Evolutionary conservation across 2,888 invertebrate genomes (phyloP).

Genomic region (Nephrotoma flavescens): DNA sequence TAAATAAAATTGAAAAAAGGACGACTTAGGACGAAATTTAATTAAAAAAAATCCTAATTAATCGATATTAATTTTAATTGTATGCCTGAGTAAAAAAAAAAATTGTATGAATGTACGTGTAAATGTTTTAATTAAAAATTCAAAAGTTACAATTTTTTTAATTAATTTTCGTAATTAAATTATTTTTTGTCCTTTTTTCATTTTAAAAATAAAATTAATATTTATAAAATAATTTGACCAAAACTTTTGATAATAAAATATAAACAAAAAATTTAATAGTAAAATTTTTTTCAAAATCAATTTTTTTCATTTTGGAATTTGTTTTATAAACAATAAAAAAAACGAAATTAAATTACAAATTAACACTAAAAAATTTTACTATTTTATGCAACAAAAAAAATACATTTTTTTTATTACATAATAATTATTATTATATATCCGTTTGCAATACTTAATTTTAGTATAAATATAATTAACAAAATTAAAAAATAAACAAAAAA

Average conservation of each 20-base stretch:
- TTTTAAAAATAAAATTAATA: not conserved
- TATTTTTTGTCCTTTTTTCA: not conserved
- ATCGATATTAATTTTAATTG: not conserved
- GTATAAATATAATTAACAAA: not conserved
- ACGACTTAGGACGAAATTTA: conserved; percentile 17
- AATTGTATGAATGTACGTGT: not conserved
- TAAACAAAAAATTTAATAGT: not conserved
- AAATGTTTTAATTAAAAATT: not conserved
- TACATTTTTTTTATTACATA: not conserved
- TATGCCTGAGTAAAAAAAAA: not conserved
- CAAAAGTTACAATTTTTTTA: not conserved
- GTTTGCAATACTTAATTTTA: not conserved
- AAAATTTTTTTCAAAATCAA: not conserved
- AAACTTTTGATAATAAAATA: not conserved
- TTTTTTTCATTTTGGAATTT: not conserved
- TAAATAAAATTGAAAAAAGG: conserved; percentile 17
- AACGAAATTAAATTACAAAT: not conserved
- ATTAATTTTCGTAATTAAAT: not conserved
- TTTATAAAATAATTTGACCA: not conserved
- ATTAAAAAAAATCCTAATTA: not conserved
- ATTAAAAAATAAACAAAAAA: not conserved
- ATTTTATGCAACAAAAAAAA: not conserved
- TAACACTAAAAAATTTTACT: not conserved
- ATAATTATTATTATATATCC: not conserved
- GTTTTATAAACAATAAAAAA: not conserved